A percentile compares a stretch with the other conserved stretches of the same genome.
Evolutionary conservation across 2,888 invertebrate species (phyloP).

Genomic region (Melitaea athalia): DNA sequence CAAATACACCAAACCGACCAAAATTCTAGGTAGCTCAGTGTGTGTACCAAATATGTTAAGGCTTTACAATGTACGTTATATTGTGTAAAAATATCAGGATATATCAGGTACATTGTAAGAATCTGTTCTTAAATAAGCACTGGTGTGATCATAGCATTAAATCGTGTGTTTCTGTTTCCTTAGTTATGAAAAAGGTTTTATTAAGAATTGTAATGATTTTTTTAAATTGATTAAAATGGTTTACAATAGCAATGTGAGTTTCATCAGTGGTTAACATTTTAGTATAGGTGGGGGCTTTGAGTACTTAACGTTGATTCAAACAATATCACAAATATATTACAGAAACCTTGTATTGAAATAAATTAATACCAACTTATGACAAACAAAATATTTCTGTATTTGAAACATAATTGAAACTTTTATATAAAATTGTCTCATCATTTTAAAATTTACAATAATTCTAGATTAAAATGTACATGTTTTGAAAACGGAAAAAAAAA

Average conservation of each 20-base stretch:
- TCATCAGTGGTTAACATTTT: neutral
- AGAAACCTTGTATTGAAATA: neutral
- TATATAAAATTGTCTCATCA: slow-evolving; percentile 1
- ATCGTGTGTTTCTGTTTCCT: too few species aligned
- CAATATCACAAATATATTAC: slow-evolving; percentile 7
- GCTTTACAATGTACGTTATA: too few species aligned
- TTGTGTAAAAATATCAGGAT: too few species aligned
- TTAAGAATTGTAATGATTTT: neutral
- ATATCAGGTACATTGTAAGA: too few species aligned
- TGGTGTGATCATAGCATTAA: too few species aligned
- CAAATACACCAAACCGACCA: too few species aligned
- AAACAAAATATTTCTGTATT: neutral
- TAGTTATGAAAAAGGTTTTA: too few species aligned
- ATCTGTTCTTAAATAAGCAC: too few species aligned
- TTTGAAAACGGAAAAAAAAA: slow-evolving; percentile 1
- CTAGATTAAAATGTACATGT: neutral
- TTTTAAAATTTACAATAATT: slow-evolving; percentile 8
- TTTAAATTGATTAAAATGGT: neutral
- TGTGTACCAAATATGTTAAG: too few species aligned
- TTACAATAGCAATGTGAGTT: slow-evolving; percentile 15
- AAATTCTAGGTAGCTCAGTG: too few species aligned
- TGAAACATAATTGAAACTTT: neutral
- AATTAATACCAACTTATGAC: neutral
- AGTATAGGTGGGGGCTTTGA: slow-evolving; percentile 23
- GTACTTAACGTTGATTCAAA: neutral